phyloP scores from a whole-genome alignment of 92 coral and sea anemone genomes.

The Micromussa lordhowensis region DNA sequence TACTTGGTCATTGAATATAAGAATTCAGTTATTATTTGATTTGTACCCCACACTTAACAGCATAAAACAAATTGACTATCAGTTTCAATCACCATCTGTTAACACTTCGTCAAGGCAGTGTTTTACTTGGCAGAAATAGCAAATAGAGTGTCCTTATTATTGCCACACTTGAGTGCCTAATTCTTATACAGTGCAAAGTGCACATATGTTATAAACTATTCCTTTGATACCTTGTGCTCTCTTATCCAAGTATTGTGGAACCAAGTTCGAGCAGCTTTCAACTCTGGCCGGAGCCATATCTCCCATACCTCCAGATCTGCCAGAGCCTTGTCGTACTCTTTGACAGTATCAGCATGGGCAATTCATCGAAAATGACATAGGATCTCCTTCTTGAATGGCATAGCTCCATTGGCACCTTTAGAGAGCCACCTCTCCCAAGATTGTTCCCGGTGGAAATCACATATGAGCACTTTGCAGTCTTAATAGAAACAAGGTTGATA shows the following conservation, averaged over 20 bases:
- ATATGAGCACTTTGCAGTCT: conserved; percentile 24
- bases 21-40: not conserved
- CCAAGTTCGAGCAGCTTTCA: not conserved
- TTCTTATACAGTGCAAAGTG: not conserved
- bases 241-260: conserved; percentile 13
- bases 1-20: no score
- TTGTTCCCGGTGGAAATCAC: conserved; percentile 27
- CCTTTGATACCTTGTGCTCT: conserved; percentile 7
- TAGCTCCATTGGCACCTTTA: conserved; percentile 22
- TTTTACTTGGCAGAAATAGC: no score
- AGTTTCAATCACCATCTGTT: no score
- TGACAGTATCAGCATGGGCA: conserved; percentile 7
- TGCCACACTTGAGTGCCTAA: no score
- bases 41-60: not conserved
- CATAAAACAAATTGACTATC: not conserved
- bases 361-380: conserved; percentile 32
- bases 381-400: conserved; percentile 12
- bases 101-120: no score
- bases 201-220: not conserved
- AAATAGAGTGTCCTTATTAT: no score
- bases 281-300: not conserved
- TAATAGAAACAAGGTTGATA: not conserved
- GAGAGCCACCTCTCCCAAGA: conserved; percentile 41
- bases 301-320: no score
- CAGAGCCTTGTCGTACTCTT: conserved; percentile 13